Evolutionary conservation across 1,140 invertebrate species (phyloP).

Genomic region (Eufriesea mexicana): DNA sequence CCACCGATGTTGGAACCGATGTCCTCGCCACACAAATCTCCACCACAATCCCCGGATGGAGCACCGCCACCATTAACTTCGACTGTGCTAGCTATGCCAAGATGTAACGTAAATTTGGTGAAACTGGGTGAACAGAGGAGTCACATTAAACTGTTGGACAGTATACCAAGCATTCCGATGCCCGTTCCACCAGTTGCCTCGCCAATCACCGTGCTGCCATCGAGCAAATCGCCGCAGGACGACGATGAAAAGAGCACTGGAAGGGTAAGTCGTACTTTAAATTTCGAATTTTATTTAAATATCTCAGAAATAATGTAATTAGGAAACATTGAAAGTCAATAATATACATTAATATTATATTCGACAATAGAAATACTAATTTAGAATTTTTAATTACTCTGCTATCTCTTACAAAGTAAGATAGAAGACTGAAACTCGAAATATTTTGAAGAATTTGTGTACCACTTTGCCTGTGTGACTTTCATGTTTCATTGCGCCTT

Average conservation of each 20-base stretch:
- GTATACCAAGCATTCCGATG: slow-evolving; percentile 77
- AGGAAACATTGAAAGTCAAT: neutral
- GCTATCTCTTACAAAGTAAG: too few relatives aligned
- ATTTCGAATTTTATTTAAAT: too few relatives aligned
- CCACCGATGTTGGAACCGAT: slow-evolving; percentile 49
- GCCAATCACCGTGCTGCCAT: slow-evolving; percentile 58
- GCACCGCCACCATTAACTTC: slow-evolving; percentile 58
- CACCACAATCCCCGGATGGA: slow-evolving; percentile 42
- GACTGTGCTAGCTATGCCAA: slow-evolving; percentile 69
- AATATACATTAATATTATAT: too few relatives aligned
- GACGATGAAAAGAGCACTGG: slow-evolving; percentile 72
- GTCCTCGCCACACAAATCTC: slow-evolving; percentile 48
- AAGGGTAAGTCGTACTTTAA: slow-evolving; percentile 32
- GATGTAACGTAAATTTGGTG: slow-evolving; percentile 78
- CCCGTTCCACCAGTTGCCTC: slow-evolving; percentile 70
- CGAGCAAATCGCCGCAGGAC: slow-evolving; percentile 55
- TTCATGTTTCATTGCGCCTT: too few relatives aligned
- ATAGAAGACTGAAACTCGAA: too few relatives aligned
- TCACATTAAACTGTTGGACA: slow-evolving; percentile 79
- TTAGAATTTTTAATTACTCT: too few relatives aligned
- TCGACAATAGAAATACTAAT: too few relatives aligned
- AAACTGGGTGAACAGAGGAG: slow-evolving; percentile 77
- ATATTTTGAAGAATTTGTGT: too few relatives aligned
- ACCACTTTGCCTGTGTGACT: too few relatives aligned
- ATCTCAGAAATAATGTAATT: too few relatives aligned